Base-by-base conservation (phyloP, 2,888 invertebrate species). In the Phlogophora meticulosa region DNA sequence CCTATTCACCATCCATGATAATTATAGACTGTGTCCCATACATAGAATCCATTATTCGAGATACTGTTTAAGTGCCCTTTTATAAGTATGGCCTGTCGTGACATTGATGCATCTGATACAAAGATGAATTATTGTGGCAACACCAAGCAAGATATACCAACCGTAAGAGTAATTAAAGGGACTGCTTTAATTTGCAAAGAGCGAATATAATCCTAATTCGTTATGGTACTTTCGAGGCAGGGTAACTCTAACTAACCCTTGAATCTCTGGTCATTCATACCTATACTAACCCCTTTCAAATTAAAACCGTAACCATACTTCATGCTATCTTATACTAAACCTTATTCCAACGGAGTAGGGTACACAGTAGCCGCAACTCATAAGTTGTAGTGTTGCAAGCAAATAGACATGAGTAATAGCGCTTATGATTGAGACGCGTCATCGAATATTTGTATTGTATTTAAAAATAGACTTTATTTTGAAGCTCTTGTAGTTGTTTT, bases 381-480 rank as follows among this genome's bases (percentile, higher is more conserved):
- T 11, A 51, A 62, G 7, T 63, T 42, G 51, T 57, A 45, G 52
- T 49, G 34, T 43, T 48, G 28, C 28, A 11, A 32, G 40, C 75
- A 59, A 65, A 71, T 61, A 56, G 76, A 76, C 58, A 72, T 76
- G 75, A 76, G 66, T 76, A 72, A 76, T 76, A 76, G 72, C 58
- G 72, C 81, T 82, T 85, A 87, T 88, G 89, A 91, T 90, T 85
- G 88, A 91, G 85, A 76, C 66, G 22, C 72, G 72, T 76, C 76
- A 72, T 63, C 56, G 66, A 38, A 62, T 53, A 20, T 10, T 10
- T 0, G 17, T 3, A 11, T 4, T 34, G 13, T 46, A 55, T 46
- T 34, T 1, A 15, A 70, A 58, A 70, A 9, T 13, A 5, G 9
- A 57, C 56, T 52, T 48, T 69, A n/a, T 11, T 0, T 0, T 0